phyloP scores from a whole-genome alignment of 2,113 vertebrate genomes.

The Ptychochromis oligacanthus region DNA sequence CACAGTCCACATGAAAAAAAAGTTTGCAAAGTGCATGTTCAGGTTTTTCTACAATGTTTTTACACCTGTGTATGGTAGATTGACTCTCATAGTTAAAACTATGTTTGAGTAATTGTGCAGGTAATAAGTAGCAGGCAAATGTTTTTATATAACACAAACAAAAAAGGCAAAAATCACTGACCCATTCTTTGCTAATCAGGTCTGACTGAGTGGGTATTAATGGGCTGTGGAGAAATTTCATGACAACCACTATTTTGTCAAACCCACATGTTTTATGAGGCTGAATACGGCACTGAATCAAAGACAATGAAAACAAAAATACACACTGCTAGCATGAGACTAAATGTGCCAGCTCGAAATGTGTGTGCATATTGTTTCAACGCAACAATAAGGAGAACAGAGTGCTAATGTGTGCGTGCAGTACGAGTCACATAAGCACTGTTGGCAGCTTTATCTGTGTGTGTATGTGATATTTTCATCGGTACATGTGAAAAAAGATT shows the following conservation, averaged over 20 bases:
- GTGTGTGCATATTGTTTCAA: neutral
- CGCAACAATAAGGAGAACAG: neutral
- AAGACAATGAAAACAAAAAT: neutral
- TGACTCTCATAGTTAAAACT: neutral
- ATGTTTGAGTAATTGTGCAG: neutral
- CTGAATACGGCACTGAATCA: neutral
- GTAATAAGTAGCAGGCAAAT: neutral
- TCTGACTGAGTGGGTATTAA: constrained; percentile 5
- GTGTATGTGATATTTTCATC: neutral
- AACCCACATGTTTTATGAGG: neutral
- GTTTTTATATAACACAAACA: neutral
- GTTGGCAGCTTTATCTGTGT: constrained; percentile 2
- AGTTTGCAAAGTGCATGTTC: neutral
- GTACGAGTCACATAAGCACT: neutral
- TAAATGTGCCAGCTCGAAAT: neutral
- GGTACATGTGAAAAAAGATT: neutral
- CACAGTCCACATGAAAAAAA: neutral
- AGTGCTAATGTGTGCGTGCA: neutral
- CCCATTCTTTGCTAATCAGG: neutral
- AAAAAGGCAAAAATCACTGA: neutral
- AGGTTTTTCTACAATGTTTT: neutral
- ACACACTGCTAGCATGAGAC: neutral
- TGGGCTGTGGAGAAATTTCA: constrained; percentile 19
- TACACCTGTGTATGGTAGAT: neutral
- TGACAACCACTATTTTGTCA: constrained; percentile 28